Conservation (phyloP, 64 coral and sea anemone genomes). For the Trachythela sp. region DNA sequence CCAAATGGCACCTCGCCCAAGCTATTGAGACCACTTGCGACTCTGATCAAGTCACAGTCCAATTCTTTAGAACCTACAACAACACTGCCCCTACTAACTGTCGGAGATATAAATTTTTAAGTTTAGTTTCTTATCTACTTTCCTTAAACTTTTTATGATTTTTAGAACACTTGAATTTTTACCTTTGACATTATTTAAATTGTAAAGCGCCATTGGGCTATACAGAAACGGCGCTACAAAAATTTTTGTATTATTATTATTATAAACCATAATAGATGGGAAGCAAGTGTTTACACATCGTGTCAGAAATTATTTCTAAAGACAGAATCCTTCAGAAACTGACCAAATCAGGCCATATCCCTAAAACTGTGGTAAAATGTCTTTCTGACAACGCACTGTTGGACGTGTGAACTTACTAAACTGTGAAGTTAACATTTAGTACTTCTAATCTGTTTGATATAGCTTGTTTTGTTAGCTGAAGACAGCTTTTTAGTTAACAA, state of each 20-base stretch:
- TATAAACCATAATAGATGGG: neutral
- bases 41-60: neutral
- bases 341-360: neutral
- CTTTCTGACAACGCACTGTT: neutral
- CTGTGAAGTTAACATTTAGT: neutral
- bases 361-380: neutral
- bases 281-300: neutral
- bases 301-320: neutral
- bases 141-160: too few relatives aligned
- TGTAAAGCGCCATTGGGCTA: too few relatives aligned
- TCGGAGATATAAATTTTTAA: neutral
- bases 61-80: neutral
- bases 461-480: neutral
- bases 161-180: too few relatives aligned
- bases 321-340: neutral
- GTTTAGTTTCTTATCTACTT: too few relatives aligned
- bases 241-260: too few relatives aligned
- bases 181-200: too few relatives aligned
- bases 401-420: neutral
- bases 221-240: too few relatives aligned
- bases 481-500: neutral
- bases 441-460: neutral
- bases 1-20: neutral
- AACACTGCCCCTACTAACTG: neutral
- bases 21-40: neutral